phyloP scores from a whole-genome alignment of 2,888 invertebrate species.

The Caenorhabditis zanzibari region DNA sequence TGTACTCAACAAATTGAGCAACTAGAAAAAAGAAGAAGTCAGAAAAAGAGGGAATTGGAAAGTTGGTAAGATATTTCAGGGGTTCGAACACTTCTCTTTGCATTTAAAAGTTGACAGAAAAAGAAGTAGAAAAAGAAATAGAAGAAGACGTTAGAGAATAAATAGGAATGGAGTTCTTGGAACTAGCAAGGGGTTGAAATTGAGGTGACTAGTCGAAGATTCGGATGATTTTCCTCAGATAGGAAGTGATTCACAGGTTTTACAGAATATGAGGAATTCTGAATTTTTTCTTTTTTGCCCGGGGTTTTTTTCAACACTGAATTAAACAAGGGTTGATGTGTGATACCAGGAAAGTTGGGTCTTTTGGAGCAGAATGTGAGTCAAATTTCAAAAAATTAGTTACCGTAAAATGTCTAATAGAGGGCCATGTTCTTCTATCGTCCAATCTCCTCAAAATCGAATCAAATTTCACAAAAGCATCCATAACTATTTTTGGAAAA shows the following conservation, averaged over 20 bases:
- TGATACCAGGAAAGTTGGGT: background rate
- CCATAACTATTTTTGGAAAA: too few species aligned
- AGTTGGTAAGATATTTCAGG: background rate
- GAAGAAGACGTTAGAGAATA: conserved; percentile 14
- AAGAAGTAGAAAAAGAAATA: too few species aligned
- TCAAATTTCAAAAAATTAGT: too few species aligned
- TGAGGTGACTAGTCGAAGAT: background rate
- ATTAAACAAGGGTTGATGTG: too few species aligned
- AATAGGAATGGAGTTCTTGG: background rate
- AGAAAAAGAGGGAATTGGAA: conserved; percentile 8
- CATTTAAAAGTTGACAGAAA: conserved; percentile 48
- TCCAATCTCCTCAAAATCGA: too few species aligned
- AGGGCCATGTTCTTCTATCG: too few species aligned
- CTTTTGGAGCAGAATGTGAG: too few species aligned
- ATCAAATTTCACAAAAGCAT: too few species aligned
- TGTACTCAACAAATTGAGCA: conserved; percentile 5
- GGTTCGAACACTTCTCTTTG: conserved; percentile 45
- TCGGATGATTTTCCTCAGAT: background rate
- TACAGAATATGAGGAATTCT: background rate
- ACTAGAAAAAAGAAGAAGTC: conserved; percentile 1
- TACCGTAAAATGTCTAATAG: too few species aligned
- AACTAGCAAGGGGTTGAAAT: background rate
- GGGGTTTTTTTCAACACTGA: too few species aligned
- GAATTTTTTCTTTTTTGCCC: background rate
- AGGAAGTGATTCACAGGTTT: background rate